Base-by-base conservation (phyloP, 2,113 vertebrate genomes). In the Quiscalus mexicanus region DNA sequence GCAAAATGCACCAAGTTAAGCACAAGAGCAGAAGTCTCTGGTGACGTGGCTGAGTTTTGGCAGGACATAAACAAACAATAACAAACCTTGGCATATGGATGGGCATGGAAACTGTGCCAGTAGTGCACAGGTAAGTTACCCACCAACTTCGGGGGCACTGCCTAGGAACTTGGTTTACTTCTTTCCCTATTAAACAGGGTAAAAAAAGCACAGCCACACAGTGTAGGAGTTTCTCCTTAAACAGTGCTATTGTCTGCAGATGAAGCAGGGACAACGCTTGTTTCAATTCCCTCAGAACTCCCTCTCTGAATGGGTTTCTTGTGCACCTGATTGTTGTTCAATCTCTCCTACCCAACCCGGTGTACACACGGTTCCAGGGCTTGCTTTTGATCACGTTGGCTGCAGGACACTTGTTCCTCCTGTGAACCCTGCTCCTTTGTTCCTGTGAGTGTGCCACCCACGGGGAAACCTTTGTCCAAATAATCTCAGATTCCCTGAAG, bases 381-480 rank as follows among this genome's bases (percentile, higher is more conserved):
- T 83, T 0, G 49, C 84, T 88, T 96, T 95, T 96, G 91, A 95
- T 97, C 59, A 0, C 0, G 1, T 30, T 28, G 84, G 79, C 93
- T 93, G 87, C 47, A 87, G 95, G 93, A 95, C 79, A 64, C 78
- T 79, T 59, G 82, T 83, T 90, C 35, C 1, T 50, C 28, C 90
- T 77, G 82, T 49, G 91, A 96, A 84, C 71, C 71, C 87, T 52
- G 17, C 53, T 71, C 33, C 90, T 96, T 94, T 93, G 84, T 86
- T 95, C 81, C 91, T 91, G 70, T 15, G 23, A 79, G 62, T 33
- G 45, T 79, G 94, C 81, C 80, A 50, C 87, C 91, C 71, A 4
- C 7, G 27, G 87, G 91, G 90, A 90, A 93, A 85, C 67, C 83
- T 94, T 93, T 93, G 94, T 94, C 93, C 79, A 80, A 94, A 95